A percentile compares a stretch with the other conserved stretches of the same genome.
Evolutionary conservation across 1,140 invertebrate species (phyloP).

Genomic region (Aphidius gifuensis): DNA sequence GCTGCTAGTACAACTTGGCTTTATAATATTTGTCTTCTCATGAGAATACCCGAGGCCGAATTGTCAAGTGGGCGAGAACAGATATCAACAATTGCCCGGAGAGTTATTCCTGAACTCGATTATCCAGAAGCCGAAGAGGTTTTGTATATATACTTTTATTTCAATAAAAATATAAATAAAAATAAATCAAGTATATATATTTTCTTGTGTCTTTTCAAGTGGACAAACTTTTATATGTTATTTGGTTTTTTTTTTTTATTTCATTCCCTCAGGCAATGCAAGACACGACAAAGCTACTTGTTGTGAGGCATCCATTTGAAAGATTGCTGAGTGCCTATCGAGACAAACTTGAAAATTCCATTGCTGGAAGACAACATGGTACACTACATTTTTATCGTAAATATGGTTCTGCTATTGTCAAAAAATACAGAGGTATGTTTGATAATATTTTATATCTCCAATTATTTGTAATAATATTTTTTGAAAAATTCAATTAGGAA

Average conservation of each 20-base stretch:
- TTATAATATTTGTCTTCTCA: constrained; percentile 51
- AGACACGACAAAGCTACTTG: constrained; percentile 39
- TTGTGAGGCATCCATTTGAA: constrained; percentile 66
- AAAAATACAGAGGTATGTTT: constrained; percentile 50
- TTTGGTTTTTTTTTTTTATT: constrained; percentile 4
- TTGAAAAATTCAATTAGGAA: constrained; percentile 18
- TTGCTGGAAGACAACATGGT: constrained; percentile 53
- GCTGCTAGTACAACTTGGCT: constrained; percentile 59
- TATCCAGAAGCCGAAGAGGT: constrained; percentile 50
- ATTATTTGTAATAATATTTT: neutral
- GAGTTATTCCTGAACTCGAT: constrained; percentile 49
- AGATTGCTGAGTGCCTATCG: constrained; percentile 63
- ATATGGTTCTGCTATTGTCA: constrained; percentile 60
- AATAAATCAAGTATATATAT: constrained; percentile 7
- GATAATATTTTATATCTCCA: neutral
- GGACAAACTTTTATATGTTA: constrained; percentile 1
- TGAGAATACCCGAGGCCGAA: constrained; percentile 42
- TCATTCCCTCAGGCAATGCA: constrained; percentile 43
- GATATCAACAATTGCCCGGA: constrained; percentile 48
- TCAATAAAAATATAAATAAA: neutral
- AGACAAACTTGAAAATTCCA: constrained; percentile 62
- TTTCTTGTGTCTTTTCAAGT: neutral
- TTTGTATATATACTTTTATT: constrained; percentile 3
- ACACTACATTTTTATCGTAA: constrained; percentile 59
- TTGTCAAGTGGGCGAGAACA: constrained; percentile 47